Evolutionary conservation across 2,113 vertebrate genomes (phyloP).

Genomic region (Girardinichthys multiradiatus): DNA sequence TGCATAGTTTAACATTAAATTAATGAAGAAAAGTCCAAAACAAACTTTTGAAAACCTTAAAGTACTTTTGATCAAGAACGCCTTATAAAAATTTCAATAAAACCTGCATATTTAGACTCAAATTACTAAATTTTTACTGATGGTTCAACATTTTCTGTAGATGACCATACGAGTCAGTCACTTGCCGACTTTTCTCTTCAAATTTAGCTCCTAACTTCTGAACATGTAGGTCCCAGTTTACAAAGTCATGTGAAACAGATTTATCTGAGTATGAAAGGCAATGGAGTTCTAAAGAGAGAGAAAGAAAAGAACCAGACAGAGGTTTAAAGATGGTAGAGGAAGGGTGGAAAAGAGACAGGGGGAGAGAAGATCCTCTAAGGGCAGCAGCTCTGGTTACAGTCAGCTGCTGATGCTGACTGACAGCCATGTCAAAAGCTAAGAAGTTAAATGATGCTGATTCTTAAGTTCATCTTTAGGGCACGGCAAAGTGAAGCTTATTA

Average conservation of each 20-base stretch:
- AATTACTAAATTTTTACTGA: no score
- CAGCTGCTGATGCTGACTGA: slow-evolving; percentile 69
- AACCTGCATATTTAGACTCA: no score
- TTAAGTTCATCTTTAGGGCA: slow-evolving; percentile 74
- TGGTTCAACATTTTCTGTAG: neutral
- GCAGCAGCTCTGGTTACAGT: slow-evolving; percentile 62
- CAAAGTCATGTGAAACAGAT: slow-evolving; percentile 77
- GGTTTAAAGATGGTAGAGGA: slow-evolving; percentile 3
- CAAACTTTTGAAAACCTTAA: neutral
- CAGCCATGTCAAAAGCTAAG: slow-evolving; percentile 72
- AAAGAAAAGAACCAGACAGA: slow-evolving; percentile 23
- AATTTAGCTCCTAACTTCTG: slow-evolving; percentile 10
- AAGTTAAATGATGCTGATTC: slow-evolving; percentile 66
- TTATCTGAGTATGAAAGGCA: slow-evolving; percentile 53
- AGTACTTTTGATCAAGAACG: no score
- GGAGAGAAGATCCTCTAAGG: slow-evolving; percentile 64
- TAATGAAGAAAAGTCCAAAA: neutral
- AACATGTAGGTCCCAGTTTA: slow-evolving; percentile 21
- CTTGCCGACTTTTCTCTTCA: neutral
- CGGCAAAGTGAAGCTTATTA: slow-evolving; percentile 67
- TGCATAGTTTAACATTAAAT: neutral
- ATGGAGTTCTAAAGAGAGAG: slow-evolving; percentile 1
- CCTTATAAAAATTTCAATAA: no score
- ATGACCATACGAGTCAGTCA: neutral
- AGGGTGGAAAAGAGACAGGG: slow-evolving; percentile 7